Evolutionary conservation across 2,888 invertebrate genomes (phyloP).

Genomic region (Trilocha varians): DNA sequence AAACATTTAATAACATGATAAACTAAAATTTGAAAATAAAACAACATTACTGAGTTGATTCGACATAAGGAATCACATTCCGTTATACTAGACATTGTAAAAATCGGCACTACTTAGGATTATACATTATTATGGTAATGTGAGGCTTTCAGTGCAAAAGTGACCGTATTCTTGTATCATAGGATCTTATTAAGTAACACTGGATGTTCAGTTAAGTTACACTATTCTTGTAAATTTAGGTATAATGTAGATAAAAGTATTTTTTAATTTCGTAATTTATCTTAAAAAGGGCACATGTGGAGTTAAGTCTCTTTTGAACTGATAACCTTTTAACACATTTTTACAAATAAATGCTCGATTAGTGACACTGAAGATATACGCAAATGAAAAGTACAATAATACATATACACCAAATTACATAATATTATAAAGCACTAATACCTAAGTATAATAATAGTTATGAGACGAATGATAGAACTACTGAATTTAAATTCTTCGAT

Average conservation of each 20-base stretch:
- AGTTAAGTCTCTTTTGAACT: too few species aligned
- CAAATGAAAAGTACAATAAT: constrained; percentile 28
- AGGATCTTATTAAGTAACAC: too few species aligned
- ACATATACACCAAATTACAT: constrained; percentile 33
- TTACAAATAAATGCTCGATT: constrained; percentile 43
- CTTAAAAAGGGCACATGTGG: too few species aligned
- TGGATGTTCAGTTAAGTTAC: too few species aligned
- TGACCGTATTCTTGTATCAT: too few species aligned
- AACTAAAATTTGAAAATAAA: neutral
- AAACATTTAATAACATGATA: neutral
- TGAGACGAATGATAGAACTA: neutral
- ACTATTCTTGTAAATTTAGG: too few species aligned
- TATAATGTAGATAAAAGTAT: too few species aligned
- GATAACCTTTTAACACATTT: too few species aligned
- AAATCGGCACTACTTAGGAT: neutral
- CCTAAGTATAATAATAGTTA: neutral
- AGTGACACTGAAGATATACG: constrained; percentile 24
- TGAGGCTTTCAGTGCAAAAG: constrained; percentile 4
- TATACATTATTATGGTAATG: too few species aligned
- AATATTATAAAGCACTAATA: constrained; percentile 4
- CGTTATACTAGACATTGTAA: neutral
- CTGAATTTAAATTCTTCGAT: neutral
- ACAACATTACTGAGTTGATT: neutral
- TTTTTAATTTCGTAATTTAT: too few species aligned
- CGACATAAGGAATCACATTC: neutral